These are phyloP conservation scores for Musca domestica DNA, from an alignment of 1,140 invertebrate species.

Conservation along the genomic window DNA sequence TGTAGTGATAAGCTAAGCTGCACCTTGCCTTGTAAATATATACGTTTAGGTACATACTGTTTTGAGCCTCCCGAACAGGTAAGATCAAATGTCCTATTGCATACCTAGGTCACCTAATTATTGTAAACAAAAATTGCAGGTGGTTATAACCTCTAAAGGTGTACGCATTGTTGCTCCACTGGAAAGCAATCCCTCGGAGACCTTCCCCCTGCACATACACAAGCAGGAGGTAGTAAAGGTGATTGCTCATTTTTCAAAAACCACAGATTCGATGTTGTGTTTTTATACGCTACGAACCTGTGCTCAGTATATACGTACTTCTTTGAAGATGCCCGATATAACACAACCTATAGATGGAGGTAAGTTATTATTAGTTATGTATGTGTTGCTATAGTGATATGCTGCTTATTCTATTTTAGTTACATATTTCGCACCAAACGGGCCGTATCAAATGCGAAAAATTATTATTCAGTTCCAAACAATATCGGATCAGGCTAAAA, in stretches of 20 bases:
- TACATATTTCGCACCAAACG: constrained; percentile 23
- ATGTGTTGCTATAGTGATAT: background rate
- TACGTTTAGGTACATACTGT: constrained; percentile 76
- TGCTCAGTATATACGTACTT: constrained; percentile 65
- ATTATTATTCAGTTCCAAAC: constrained; percentile 75
- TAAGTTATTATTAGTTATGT: constrained; percentile 29
- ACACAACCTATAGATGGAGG: constrained; percentile 30
- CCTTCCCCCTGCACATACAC: constrained; percentile 63
- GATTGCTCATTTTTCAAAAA: constrained; percentile 70
- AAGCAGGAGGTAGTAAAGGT: constrained; percentile 68
- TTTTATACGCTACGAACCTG: constrained; percentile 68
- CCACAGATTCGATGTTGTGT: constrained; percentile 70
- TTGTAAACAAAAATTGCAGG: constrained; percentile 44
- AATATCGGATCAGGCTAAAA: constrained; percentile 65
- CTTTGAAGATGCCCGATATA: constrained; percentile 64
- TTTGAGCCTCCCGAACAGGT: constrained; percentile 68
- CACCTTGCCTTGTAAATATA: constrained; percentile 66
- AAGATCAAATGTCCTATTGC: constrained; percentile 31
- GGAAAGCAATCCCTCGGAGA: constrained; percentile 60
- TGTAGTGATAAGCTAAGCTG: constrained; percentile 50
- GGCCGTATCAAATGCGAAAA: constrained; percentile 42
- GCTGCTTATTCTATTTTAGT: constrained; percentile 8
- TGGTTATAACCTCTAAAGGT: constrained; percentile 64
- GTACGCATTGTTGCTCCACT: constrained; percentile 68
- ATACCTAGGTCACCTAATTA: background rate